Percentiles rank a stretch among this genome's conserved stretches.
phyloP scores from a whole-genome alignment of 2,113 vertebrate species.

The Ibidorhyncha struthersii region DNA sequence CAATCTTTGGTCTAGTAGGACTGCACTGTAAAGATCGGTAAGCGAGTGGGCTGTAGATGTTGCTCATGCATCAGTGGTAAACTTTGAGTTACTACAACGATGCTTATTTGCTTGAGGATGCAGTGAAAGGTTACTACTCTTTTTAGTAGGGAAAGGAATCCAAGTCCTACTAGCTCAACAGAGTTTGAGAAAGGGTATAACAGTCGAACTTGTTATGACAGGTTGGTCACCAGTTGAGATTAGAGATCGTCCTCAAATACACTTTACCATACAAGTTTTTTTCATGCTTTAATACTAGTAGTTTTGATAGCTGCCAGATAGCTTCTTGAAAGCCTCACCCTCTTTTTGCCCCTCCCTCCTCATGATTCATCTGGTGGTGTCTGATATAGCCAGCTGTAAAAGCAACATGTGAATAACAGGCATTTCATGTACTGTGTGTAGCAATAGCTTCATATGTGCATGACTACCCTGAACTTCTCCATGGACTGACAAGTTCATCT shows the following conservation, averaged over 20 bases:
- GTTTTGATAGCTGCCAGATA: conserved; percentile 6
- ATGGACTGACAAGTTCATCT: background rate
- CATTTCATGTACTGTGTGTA: background rate
- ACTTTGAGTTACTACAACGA: background rate
- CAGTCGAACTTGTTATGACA: background rate
- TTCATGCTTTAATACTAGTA: background rate
- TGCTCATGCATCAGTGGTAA: background rate
- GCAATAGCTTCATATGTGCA: background rate
- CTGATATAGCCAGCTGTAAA: background rate
- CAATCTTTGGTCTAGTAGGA: background rate
- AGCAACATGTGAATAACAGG: background rate
- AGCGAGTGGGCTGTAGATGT: background rate
- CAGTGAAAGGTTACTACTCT: background rate
- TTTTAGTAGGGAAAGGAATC: background rate
- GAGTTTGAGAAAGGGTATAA: background rate
- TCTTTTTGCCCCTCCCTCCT: background rate
- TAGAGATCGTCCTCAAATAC: background rate
- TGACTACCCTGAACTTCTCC: background rate
- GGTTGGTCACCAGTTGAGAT: background rate
- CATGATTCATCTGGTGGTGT: background rate
- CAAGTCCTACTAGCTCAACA: background rate
- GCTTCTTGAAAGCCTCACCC: background rate
- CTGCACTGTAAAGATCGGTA: background rate
- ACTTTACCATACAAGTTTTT: background rate
- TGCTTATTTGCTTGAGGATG: background rate